Percentiles rank a stretch among this genome's conserved stretches.
Evolutionary conservation across 2,888 invertebrate genomes (phyloP).

Genomic region (Parascotia fuliginaria): DNA sequence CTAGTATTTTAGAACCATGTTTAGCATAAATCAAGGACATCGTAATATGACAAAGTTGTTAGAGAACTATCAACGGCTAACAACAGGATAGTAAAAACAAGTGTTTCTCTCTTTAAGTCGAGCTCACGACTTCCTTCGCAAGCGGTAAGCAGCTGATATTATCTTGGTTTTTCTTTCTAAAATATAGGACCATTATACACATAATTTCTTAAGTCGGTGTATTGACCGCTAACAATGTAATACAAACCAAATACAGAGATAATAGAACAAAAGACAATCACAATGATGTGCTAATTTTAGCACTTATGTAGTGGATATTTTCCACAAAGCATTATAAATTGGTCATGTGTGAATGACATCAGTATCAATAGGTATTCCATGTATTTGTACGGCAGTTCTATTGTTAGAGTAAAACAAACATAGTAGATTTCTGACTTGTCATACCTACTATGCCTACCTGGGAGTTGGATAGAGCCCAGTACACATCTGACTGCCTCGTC

Average conservation of each 20-base stretch:
- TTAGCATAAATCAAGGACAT: neutral
- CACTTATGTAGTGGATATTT: slow-evolving; percentile 3
- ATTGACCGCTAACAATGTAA: neutral
- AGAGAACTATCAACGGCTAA: neutral
- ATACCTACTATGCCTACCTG: too few relatives aligned
- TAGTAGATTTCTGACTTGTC: too few relatives aligned
- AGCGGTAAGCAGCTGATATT: neutral
- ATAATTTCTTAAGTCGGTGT: neutral
- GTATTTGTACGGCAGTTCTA: too few relatives aligned
- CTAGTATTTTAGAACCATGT: too few relatives aligned
- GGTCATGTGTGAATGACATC: slow-evolving; percentile 17
- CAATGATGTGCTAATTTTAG: slow-evolving; percentile 15
- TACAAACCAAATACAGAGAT: neutral
- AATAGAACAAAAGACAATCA: slow-evolving; percentile 1
- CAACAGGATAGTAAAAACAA: neutral
- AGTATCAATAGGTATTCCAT: slow-evolving; percentile 23
- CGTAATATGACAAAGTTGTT: slow-evolving; percentile 1
- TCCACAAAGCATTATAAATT: slow-evolving; percentile 12
- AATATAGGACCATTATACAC: neutral
- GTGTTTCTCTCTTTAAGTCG: neutral
- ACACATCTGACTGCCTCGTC: slow-evolving; percentile 65
- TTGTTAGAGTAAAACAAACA: slow-evolving; percentile 16
- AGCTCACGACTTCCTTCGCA: neutral
- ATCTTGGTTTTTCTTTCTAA: neutral
- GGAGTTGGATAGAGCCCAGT: too few relatives aligned